Evolutionary conservation across 2,797 vertebrate species (phyloP).

Genomic region (Podargus strigoides): DNA sequence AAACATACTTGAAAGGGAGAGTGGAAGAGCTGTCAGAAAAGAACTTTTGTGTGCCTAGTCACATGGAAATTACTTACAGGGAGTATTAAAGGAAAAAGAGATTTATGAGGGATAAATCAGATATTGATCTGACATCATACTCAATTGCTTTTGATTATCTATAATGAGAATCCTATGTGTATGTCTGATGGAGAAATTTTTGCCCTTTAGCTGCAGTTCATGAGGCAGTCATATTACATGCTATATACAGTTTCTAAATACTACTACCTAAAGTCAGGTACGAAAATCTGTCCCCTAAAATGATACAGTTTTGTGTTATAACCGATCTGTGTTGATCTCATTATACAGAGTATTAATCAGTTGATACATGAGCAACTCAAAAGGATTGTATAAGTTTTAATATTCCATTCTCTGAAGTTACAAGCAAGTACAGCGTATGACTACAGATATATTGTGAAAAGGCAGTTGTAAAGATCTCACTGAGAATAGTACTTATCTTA

Average conservation of each 20-base stretch:
- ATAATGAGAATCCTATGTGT: not conserved
- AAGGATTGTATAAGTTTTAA: not conserved
- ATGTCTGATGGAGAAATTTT: not conserved
- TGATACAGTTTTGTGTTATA: not conserved
- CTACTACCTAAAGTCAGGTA: not conserved
- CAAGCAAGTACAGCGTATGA: not conserved
- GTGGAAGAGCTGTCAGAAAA: not conserved
- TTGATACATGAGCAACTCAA: not conserved
- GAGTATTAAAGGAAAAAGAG: not conserved
- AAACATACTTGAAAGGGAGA: not conserved
- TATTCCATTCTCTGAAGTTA: not conserved
- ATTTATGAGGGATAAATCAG: not conserved
- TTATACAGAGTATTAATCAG: not conserved
- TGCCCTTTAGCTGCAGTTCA: not conserved
- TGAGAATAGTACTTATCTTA: not conserved
- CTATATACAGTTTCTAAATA: not conserved
- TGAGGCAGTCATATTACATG: not conserved
- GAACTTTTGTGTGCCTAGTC: not conserved
- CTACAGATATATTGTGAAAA: not conserved
- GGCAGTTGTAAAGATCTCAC: not conserved
- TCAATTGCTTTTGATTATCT: not conserved
- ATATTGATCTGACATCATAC: not conserved
- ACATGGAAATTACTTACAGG: not conserved
- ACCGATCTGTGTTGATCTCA: not conserved
- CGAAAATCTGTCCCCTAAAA: not conserved